A percentile compares a stretch with the other conserved stretches of the same genome.
phyloP scores from a whole-genome alignment of 2,888 invertebrate genomes.

The Clitarchus hookeri region DNA sequence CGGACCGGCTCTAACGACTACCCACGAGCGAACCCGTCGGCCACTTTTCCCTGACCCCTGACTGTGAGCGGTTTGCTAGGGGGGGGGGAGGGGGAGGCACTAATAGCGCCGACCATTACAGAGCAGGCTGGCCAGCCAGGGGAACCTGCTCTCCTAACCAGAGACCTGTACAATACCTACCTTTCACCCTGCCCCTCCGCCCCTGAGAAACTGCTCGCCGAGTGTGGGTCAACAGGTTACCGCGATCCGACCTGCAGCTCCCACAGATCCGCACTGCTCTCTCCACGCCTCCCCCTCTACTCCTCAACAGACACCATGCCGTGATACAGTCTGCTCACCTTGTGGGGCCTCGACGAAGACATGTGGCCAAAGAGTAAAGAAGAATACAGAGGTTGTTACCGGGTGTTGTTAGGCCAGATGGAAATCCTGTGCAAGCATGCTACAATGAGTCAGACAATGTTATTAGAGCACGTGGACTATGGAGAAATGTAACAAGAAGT shows the following conservation, averaged over 20 bases:
- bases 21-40: background rate
- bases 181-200: background rate
- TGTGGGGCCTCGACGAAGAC: no score
- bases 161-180: background rate
- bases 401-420: no score
- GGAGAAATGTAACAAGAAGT: no score
- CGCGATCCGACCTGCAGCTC: background rate
- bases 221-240: slow-evolving; percentile 1
- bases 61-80: no score
- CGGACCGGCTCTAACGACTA: background rate
- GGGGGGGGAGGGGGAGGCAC: background rate
- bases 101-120: background rate
- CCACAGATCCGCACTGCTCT: background rate
- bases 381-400: no score
- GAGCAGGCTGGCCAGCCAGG: background rate
- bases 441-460: no score
- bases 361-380: no score
- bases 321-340: no score
- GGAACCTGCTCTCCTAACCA: background rate
- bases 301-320: no score
- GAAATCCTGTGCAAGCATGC: no score
- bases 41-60: slow-evolving; percentile 11
- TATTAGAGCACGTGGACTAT: no score
- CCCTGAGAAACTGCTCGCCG: background rate
- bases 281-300: no score